Base-by-base conservation (phyloP, 2,113 vertebrate genomes). In the Smithornis capensis region DNA sequence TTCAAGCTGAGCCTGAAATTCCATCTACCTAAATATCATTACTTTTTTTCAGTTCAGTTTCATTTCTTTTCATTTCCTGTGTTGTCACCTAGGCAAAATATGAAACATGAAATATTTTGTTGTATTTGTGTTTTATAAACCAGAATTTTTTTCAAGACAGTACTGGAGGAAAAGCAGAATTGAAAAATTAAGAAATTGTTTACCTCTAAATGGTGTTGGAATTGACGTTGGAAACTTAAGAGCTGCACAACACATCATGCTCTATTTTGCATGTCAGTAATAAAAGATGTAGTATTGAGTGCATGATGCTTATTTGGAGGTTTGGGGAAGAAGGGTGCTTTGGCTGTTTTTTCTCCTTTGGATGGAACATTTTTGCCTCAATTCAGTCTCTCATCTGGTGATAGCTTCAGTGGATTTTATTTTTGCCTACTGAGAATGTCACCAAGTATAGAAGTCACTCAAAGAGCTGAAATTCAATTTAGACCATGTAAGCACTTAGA, bases 1-100 rank as follows among this genome's bases (percentile, higher is more conserved):
- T 89, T 75, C 24, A 75, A 73, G 79, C 79, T 96, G 86, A 96
- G 55, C 69, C 92, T 95, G 91, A 95, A 97, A 95, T 95, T 38
- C 44, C 27, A 14, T 74, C 82, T 94, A 68, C 87, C 69, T 95
- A 93, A 93, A 94, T 95, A 94, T 92, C 47, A 73, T 78, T 78
- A 31, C 9, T 50, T 82, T 96, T 78, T 87, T 52, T 94, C 56
- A 83, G n/a, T 96, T 96, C 27, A 52, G 84, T 94, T 96, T 96
- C 27, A 52, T 83, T 94, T 96, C 92, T 95, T 97, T 96, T 89
- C 52, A 92, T 96, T 97, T 96, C 82, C 83, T 96, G 83, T 96
- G 44, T 80, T 94, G 84, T 9, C 19, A 84, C 21, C 15, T 79
- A 77, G 40, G 52, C 40, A 47, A 74, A 71, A 62, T 91, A 89